Conservation (phyloP, 2,888 invertebrate genomes). For the Hemistola chrysoprasaria region DNA sequence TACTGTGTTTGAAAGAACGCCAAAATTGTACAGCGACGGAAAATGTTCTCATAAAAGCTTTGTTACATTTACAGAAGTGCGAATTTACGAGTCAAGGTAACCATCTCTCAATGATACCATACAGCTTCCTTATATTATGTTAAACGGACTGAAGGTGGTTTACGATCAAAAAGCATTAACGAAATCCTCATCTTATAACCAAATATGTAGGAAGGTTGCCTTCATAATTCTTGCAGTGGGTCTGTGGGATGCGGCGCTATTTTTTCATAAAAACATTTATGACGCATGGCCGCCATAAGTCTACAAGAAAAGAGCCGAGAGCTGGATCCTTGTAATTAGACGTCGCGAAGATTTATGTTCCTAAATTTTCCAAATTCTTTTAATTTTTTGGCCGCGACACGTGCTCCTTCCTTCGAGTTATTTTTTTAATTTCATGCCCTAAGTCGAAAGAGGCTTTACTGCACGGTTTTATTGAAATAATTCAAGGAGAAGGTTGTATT, state of each 20-base stretch:
- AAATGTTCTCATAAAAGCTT: no score
- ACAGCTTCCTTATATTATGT: conserved; percentile 4
- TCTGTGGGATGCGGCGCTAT: conserved; percentile 49
- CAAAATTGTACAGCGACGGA: conserved; percentile 12
- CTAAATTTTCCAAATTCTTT: conserved; percentile 69
- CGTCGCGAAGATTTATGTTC: conserved; percentile 71
- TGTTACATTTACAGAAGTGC: conserved; percentile 7
- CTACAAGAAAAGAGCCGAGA: conserved; percentile 62
- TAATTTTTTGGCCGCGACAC: conserved; percentile 66
- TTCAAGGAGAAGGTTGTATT: conserved; percentile 33
- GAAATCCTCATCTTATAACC: conserved; percentile 19
- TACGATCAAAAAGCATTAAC: conserved; percentile 14
- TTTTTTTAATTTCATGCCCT: conserved; percentile 40
- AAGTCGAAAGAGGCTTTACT: conserved; percentile 36
- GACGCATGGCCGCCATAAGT: conserved; percentile 75
- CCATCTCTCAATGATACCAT: conserved; percentile 1
- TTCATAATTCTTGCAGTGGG: conserved; percentile 52
- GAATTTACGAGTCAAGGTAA: conserved; percentile 8
- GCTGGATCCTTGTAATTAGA: conserved; percentile 76
- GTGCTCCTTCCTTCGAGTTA: conserved; percentile 48
- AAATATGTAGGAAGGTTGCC: conserved; percentile 37
- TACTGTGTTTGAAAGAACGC: conserved; percentile 4
- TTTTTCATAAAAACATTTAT: conserved; percentile 71
- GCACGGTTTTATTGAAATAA: conserved; percentile 33
- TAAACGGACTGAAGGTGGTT: background rate